Evolutionary conservation across 2,888 invertebrate genomes (phyloP).

Genomic region (Falcaria lacertinaria): DNA sequence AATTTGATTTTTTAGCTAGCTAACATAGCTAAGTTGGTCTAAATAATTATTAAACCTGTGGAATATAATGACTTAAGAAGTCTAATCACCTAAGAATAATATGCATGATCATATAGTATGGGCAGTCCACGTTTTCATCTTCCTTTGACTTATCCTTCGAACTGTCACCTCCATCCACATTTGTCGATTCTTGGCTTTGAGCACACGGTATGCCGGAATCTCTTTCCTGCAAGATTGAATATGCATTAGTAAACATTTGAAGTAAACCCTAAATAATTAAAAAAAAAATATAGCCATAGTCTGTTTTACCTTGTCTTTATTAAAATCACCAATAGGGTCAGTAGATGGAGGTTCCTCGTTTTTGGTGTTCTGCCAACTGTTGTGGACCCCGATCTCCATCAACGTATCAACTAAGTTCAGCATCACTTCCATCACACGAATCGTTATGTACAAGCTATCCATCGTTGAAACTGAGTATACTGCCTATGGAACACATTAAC

Average conservation of each 20-base stretch:
- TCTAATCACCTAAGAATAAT: slow-evolving; percentile 77
- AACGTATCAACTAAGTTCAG: slow-evolving; percentile 94
- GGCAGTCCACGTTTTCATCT: slow-evolving; percentile 74
- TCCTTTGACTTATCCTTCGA: slow-evolving; percentile 57
- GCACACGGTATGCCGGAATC: slow-evolving; percentile 71
- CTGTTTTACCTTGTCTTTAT: slow-evolving; percentile 67
- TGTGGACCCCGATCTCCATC: slow-evolving; percentile 92
- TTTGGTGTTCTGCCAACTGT: slow-evolving; percentile 64
- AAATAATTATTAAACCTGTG: too few relatives aligned
- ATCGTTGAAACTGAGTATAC: slow-evolving; percentile 92
- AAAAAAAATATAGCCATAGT: too few relatives aligned
- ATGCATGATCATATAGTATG: slow-evolving; percentile 87
- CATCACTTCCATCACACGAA: slow-evolving; percentile 95
- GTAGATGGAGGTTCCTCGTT: slow-evolving; percentile 62
- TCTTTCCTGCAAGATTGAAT: slow-evolving; percentile 45
- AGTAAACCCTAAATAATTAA: too few relatives aligned
- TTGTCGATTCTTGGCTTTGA: slow-evolving; percentile 72
- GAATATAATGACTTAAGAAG: too few relatives aligned
- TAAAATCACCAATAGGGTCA: slow-evolving; percentile 59
- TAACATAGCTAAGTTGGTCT: too few relatives aligned
- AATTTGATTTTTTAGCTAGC: too few relatives aligned
- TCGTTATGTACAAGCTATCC: slow-evolving; percentile 90
- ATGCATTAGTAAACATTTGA: neutral
- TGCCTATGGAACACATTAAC: slow-evolving; percentile 76
- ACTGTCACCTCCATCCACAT: slow-evolving; percentile 65